phyloP scores from a whole-genome alignment of 2,113 vertebrate species.

The Paratilapia polleni region DNA sequence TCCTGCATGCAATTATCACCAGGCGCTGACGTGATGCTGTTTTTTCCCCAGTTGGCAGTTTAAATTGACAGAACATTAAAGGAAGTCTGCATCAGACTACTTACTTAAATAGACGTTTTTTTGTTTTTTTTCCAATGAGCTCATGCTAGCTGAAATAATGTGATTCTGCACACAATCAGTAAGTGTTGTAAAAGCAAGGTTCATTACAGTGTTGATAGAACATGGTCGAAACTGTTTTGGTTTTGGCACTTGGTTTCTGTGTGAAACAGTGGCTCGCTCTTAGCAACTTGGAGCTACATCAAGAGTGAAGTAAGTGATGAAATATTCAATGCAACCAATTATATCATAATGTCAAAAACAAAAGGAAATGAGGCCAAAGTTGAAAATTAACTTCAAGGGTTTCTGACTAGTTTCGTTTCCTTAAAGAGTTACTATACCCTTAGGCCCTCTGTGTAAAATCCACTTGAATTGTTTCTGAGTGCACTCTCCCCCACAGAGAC shows the following conservation, averaged over 20 bases:
- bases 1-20: constrained; percentile 41
- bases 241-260: constrained; percentile 8
- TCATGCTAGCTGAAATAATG: constrained; percentile 53
- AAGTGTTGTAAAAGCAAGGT: not conserved
- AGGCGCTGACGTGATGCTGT: constrained; percentile 31
- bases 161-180: constrained; percentile 30
- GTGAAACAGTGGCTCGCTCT: constrained; percentile 27
- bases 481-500: not conserved
- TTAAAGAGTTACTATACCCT: not conserved
- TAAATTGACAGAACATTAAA: constrained; percentile 43
- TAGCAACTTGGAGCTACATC: constrained; percentile 25
- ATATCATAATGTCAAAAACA: not conserved
- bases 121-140: constrained; percentile 49
- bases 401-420: not conserved
- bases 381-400: not conserved
- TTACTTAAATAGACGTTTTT: constrained; percentile 19
- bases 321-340: constrained; percentile 22
- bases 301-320: constrained; percentile 35
- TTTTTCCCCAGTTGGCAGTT: constrained; percentile 21
- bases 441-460: not conserved
- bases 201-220: constrained; percentile 34
- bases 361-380: not conserved
- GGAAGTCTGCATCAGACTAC: constrained; percentile 1
- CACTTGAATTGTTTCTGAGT: not conserved
- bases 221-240: constrained; percentile 35